These are phyloP conservation scores for Oscheius onirici DNA, from an alignment of 2,888 invertebrate genomes.

Conservation along the genomic window DNA sequence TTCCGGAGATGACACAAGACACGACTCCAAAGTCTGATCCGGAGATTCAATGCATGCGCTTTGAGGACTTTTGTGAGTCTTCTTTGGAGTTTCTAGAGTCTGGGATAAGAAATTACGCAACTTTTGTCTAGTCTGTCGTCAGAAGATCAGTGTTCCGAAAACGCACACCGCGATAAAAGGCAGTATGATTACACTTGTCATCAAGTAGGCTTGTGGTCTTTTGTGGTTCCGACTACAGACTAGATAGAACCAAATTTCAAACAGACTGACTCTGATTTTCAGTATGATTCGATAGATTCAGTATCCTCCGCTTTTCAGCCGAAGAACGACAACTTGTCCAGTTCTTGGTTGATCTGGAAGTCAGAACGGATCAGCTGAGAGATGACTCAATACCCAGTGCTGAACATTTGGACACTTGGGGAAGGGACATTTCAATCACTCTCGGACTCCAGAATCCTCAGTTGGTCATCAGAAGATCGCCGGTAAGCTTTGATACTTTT, in stretches of 20 bases:
- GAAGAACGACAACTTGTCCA: conserved; percentile 37
- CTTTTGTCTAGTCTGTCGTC: too few species aligned
- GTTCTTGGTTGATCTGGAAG: conserved; percentile 44
- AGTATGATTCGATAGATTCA: too few species aligned
- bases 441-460: conserved; percentile 46
- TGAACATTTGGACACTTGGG: conserved; percentile 44
- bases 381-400: conserved; percentile 46
- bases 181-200: too few species aligned
- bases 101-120: neutral
- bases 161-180: too few species aligned
- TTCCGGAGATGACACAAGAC: conserved; percentile 8
- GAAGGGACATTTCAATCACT: conserved; percentile 43
- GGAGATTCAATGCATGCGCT: conserved; percentile 12
- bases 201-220: too few species aligned
- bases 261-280: too few species aligned
- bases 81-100: neutral
- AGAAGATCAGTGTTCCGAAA: too few species aligned
- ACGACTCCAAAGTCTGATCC: conserved; percentile 19
- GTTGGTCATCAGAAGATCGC: conserved; percentile 45
- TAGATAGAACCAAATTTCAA: too few species aligned
- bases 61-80: conserved; percentile 17
- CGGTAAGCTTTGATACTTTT: conserved; percentile 35
- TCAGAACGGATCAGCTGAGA: conserved; percentile 43
- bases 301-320: conserved; percentile 27
- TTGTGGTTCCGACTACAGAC: too few species aligned